Evolutionary conservation across 2,888 invertebrate genomes (phyloP).

Genomic region (Drosophila planitibia): DNA sequence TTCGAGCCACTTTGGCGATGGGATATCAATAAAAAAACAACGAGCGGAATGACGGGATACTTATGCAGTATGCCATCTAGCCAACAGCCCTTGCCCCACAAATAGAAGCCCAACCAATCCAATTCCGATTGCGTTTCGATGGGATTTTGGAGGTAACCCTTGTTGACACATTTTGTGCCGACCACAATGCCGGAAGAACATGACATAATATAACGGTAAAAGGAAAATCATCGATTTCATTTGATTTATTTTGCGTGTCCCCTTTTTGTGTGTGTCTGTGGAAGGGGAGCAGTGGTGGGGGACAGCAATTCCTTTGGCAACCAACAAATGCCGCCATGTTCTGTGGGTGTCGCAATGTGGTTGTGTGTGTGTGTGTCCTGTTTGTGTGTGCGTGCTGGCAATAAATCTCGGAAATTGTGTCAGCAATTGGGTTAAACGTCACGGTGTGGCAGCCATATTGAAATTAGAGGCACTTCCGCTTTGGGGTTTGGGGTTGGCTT

Average conservation of each 20-base stretch:
- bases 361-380: conserved; percentile 13
- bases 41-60: conserved; percentile 15
- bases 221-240: conserved; percentile 80
- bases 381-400: conserved; percentile 52
- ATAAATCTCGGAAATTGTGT: conserved; percentile 80
- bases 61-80: conserved; percentile 12
- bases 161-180: conserved; percentile 46
- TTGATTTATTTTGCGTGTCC: conserved; percentile 70
- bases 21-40: conserved; percentile 28
- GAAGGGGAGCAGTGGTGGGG: neutral
- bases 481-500: conserved; percentile 35
- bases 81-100: neutral
- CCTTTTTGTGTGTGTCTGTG: conserved; percentile 3
- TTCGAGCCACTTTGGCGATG: conserved; percentile 13
- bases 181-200: conserved; percentile 61
- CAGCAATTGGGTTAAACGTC: conserved; percentile 75
- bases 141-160: conserved; percentile 42
- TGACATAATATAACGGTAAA: conserved; percentile 81
- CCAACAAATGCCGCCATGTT: conserved; percentile 54
- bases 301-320: conserved; percentile 44
- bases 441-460: conserved; percentile 70
- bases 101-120: conserved; percentile 12
- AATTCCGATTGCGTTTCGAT: conserved; percentile 14
- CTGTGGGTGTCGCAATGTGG: conserved; percentile 41
- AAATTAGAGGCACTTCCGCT: conserved; percentile 78